A percentile compares a stretch with the other conserved stretches of the same genome.
phyloP scores from a whole-genome alignment of 2,888 invertebrate genomes.

The Caenorhabditis imperialis region DNA sequence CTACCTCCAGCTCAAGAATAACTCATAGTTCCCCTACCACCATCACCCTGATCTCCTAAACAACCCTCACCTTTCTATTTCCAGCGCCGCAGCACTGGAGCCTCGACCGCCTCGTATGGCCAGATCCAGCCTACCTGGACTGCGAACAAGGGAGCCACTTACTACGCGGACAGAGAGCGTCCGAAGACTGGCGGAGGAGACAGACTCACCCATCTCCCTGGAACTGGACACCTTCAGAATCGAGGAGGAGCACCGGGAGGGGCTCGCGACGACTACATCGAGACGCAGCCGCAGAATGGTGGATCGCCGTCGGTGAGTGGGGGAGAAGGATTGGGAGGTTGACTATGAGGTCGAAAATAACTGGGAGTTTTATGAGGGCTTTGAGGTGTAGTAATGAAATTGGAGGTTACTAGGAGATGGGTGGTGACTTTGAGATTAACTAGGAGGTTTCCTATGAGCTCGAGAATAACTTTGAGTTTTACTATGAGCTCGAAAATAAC shows the following conservation, averaged over 20 bases:
- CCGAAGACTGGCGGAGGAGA: constrained; percentile 5
- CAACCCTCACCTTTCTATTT: too few species aligned
- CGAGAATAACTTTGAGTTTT: too few species aligned
- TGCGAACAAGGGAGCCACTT: constrained; percentile 11
- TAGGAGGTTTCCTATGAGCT: too few species aligned
- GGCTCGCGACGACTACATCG: constrained; percentile 31
- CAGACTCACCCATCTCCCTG: constrained; percentile 11
- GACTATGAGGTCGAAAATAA: too few species aligned
- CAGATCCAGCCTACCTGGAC: constrained; percentile 20
- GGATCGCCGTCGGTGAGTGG: constrained; percentile 29
- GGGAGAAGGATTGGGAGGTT: not conserved
- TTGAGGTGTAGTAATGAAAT: too few species aligned
- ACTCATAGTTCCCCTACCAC: too few species aligned
- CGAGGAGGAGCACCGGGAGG: constrained; percentile 1
- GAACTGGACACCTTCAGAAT: constrained; percentile 6
- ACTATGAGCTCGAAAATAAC: too few species aligned
- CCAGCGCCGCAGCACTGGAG: constrained; percentile 44
- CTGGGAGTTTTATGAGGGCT: not conserved
- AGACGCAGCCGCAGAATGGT: constrained; percentile 7
- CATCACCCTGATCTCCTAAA: too few species aligned
- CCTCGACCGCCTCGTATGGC: constrained; percentile 24
- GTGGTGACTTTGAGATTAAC: too few species aligned
- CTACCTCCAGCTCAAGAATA: too few species aligned
- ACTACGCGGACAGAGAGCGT: not conserved
- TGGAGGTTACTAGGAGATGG: too few species aligned